Evolutionary conservation across 2,888 invertebrate genomes (phyloP), one percentile per base, ranked within the genome.

Genomic region (Tetheella fluctuosa): DNA sequence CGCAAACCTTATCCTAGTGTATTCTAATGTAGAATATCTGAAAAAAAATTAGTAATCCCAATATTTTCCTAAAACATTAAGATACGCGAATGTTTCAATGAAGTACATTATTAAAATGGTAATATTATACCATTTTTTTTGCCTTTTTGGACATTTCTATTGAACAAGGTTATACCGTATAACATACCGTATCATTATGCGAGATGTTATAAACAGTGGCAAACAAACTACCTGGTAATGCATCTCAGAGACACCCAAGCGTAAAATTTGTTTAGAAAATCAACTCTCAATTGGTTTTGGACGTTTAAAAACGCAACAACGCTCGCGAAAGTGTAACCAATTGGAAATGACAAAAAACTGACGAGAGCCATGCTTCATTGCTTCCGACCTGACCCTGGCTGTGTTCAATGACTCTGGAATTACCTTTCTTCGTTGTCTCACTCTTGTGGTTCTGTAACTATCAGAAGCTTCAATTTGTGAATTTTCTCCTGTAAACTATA

Each of bases 261-360:
- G 48, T 48, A 10, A 48, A 48, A 48, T 48, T 20, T n/a, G 48
- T 48, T n/a, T 48, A 8, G 48, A 20, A 48, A 48, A 48, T 20
- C 15, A 20, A 20, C 48, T 48, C 7, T 48, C 42, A 48, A n/a
- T 53, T 25, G 53, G 23, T 23, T 25, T 15, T 34, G 20, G 34
- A 20, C 34, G 37, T 0, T 23, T 34, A 23, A 12, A 20, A 55
- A 34, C 34, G 34, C 23, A 55, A 30, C 17, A 12, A 10, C 10
- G 34, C 30, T 34, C 34, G 30, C 55, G 55, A 55, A 55, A 55
- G 55, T 55, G 55, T 55, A 34, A 34, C 55, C 23, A 55, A 55
- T 55, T 55, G 34, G 17, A 20, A 48, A 34, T 20, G 8, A 13
- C 55, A 55, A 55, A 34, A 55, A 34, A n/a, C 5, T n/a, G 30